These are phyloP conservation scores for Perccottus glenii DNA, from an alignment of 2,113 vertebrate genomes.

Conservation along the genomic window DNA sequence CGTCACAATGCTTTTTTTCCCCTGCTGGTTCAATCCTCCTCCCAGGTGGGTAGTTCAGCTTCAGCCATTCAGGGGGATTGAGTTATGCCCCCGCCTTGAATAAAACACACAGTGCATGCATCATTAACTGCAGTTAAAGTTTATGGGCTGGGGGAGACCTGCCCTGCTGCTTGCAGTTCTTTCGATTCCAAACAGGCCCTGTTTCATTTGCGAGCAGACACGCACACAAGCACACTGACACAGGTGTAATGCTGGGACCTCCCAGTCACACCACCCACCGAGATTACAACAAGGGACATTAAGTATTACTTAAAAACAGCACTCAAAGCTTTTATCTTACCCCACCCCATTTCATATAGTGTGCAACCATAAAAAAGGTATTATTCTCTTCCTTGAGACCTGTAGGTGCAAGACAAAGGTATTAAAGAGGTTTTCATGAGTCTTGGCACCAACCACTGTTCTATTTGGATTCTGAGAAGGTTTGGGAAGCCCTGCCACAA, in stretches of 20 bases:
- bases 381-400: constrained; percentile 30
- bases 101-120: constrained; percentile 66
- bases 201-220: constrained; percentile 37
- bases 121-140: constrained; percentile 73
- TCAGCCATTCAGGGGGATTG: constrained; percentile 14
- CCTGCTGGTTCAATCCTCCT: constrained; percentile 29
- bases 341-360: constrained; percentile 39
- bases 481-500: constrained; percentile 33
- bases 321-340: constrained; percentile 45
- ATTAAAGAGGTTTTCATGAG: constrained; percentile 54
- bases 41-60: constrained; percentile 46
- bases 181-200: constrained; percentile 48
- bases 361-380: constrained; percentile 41
- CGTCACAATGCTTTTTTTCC: background rate
- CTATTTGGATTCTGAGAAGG: constrained; percentile 37
- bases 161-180: constrained; percentile 42
- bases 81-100: constrained; percentile 46
- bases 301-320: constrained; percentile 28
- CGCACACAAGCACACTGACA: constrained; percentile 19
- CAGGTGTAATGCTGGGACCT: constrained; percentile 66
- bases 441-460: constrained; percentile 34
- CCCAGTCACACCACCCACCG: constrained; percentile 60
- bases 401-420: constrained; percentile 30
- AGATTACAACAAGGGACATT: constrained; percentile 61
- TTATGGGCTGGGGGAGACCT: constrained; percentile 64